Evolutionary conservation across 2,113 vertebrate genomes (phyloP).

Genomic region (Rallus limicola): DNA sequence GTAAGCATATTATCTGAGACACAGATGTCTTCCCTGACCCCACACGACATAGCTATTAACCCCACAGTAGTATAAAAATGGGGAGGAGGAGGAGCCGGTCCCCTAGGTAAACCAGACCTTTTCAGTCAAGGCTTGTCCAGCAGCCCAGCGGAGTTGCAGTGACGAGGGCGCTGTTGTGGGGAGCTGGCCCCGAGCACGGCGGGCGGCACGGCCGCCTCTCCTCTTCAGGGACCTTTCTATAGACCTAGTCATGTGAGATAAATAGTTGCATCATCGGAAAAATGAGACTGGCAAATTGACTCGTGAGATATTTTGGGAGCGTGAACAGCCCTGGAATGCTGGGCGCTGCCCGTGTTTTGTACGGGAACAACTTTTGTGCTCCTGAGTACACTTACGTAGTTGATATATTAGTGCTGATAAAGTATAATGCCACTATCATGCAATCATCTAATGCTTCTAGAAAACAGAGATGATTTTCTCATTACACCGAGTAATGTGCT

Average conservation of each 20-base stretch:
- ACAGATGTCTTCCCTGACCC: constrained; percentile 91
- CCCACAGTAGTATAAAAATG: constrained; percentile 83
- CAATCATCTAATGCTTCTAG: not conserved
- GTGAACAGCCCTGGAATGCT: constrained; percentile 55
- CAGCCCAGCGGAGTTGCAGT: constrained; percentile 57
- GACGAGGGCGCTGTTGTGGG: constrained; percentile 53
- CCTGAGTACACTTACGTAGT: not conserved
- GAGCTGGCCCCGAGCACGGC: constrained; percentile 30
- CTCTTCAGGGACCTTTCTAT: constrained; percentile 75
- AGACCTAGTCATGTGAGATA: constrained; percentile 82
- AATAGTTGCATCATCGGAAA: constrained; percentile 79
- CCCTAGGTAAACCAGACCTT: constrained; percentile 81
- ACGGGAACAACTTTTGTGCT: not conserved
- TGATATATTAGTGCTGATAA: not conserved
- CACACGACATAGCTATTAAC: constrained; percentile 90
- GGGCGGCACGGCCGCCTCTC: constrained; percentile 20
- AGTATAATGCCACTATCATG: constrained; percentile 20
- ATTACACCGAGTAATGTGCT: constrained; percentile 37
- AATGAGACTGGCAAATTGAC: constrained; percentile 74
- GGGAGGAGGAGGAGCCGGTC: constrained; percentile 75
- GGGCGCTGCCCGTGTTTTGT: not conserved
- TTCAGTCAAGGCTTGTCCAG: constrained; percentile 73
- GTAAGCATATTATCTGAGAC: constrained; percentile 94
- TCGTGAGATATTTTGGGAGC: constrained; percentile 53
- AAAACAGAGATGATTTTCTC: constrained; percentile 53